Evolutionary conservation across 2,113 vertebrate species (phyloP), one percentile per base, ranked within the genome.

Genomic region (Paralichthys olivaceus): DNA sequence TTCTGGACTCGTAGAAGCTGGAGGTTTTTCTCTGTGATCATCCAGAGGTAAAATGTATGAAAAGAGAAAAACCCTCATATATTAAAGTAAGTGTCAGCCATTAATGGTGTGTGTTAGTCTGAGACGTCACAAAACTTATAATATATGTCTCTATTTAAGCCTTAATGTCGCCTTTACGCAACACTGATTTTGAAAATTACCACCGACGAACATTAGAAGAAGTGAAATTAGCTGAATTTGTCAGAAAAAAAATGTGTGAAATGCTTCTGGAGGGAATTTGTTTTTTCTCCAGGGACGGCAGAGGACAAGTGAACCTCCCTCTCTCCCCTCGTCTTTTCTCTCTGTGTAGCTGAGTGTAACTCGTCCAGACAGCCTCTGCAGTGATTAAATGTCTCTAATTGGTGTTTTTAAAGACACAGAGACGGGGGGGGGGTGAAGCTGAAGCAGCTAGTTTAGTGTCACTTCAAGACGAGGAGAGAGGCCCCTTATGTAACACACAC

Each of bases 321-420:
- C 53, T 55, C 14, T 43, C 29, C 29, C 25, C 14, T 40, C 17
- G 25, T 61, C 57, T 78, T 64, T 3, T 54, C 2, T 62, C 2
- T 28, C 20, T 57, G n/a, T 63, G 75, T 66, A 55, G 72, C 3
- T 23, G 66, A 74, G 37, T 71, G 71, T 47, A 58, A 75, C 65
- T 74, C n/a, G 22, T 4, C 40, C 17, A 15, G 74, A 81, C 77
- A 67, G 40, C 28, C 59, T 23, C 55, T 4, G 22, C 71, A 49
- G 37, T 87, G 84, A 89, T 89, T 89, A 90, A 84, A 82, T 77
- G 81, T 82, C 80, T 80, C 84, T 89, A 91, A 91, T 88, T 88
- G 84, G 72, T 80, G 86, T 80, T 90, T 84, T 88, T 77, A 85
- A 77, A 88, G 80, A 83, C 23, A 47, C 8, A 25, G 37, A 6